Evolutionary conservation across 2,113 vertebrate species (phyloP).

Genomic region (Addax nasomaculatus): DNA sequence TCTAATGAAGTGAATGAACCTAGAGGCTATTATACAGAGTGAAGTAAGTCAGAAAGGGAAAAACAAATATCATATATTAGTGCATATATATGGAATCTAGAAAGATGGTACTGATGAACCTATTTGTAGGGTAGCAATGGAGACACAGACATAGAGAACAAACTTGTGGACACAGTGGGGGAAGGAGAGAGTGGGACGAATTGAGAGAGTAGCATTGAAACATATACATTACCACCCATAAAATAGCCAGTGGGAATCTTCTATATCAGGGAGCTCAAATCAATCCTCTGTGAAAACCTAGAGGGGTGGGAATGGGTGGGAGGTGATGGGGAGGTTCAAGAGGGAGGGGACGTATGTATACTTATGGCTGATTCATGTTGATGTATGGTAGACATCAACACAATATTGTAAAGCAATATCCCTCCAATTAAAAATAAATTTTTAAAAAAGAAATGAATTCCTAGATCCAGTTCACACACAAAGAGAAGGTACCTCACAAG

Average conservation of each 20-base stretch:
- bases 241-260: neutral
- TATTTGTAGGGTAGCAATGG: neutral
- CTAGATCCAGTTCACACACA: neutral
- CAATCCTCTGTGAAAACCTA: neutral
- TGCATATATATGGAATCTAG: neutral
- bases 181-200: neutral
- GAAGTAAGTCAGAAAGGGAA: neutral
- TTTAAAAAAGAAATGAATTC: neutral
- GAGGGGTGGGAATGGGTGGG: neutral
- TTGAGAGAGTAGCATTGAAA: neutral
- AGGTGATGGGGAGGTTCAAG: neutral
- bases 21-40: neutral
- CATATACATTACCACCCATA: neutral
- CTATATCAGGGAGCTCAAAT: neutral
- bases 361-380: neutral
- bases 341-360: neutral
- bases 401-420: neutral
- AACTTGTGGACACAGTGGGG: neutral
- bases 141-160: neutral
- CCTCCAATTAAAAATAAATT: neutral
- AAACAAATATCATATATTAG: neutral
- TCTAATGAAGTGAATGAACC: neutral
- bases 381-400: neutral
- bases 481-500: neutral
- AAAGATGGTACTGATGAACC: neutral